Evolutionary conservation across 2,888 invertebrate genomes (phyloP), one percentile per base, ranked within the genome.

Genomic region (Drosophila neoperkinsi): DNA sequence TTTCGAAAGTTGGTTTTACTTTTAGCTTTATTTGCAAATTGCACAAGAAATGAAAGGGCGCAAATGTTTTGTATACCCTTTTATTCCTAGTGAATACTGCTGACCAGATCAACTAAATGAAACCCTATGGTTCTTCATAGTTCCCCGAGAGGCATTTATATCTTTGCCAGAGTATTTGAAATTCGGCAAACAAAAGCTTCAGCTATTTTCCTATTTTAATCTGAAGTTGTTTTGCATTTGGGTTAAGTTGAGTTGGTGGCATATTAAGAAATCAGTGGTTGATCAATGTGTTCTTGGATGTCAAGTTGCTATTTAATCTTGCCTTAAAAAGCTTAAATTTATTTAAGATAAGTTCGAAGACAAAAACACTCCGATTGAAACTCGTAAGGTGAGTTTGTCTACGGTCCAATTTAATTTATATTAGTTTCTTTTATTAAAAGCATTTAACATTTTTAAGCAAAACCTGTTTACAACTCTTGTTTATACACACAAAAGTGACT

Each of bases 31-130:
- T 49, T 50, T 53, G 13, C 21, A 34, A 41, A 18, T 67, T 77
- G 57, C 43, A 63, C 36, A 67, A 69, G 63, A 71, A 79, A 71
- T 77, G 69, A 74, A 79, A 74, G 82, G 71, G 53, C 70, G 25
- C 21, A 52, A 21, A 33, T 11, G 34, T 60, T 31, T 38, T 18
- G 49, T 31, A 28, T 43, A 43, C 53, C 30, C 36, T 33, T 33
- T 46, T 5, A 36, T 13, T 21, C 4, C 21, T 16, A 25, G 21
- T 25, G 9, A 25, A 25, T 46, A 4, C 16, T 46, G 16, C 4
- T 46, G 46, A 16, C 13, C 3, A 33, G 28, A 3, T 3, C 28
- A 28, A 28, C 28, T 28, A 28, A 28, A 28, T 28, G 28, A 28
- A 28, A 28, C 28, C 21, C 3, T 10, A 16, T 16, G 21, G 13